phyloP scores from a whole-genome alignment of 2,113 vertebrate species.

The western clawed frog (Xenopus tropicalis) region UCB_Xtro_10.0 CM004445.2:58211501-58212000 shows the following conservation, averaged over 20 bases:
- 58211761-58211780: background rate
- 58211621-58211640: background rate
- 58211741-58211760: background rate
- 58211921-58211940: no score
- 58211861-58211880: no score
- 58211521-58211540: background rate
- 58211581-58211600: background rate
- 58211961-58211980: no score
- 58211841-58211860: no score
- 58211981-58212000: no score
- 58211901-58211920: no score
- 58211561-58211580: background rate
- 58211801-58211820: no score
- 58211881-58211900: no score
- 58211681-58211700: background rate
- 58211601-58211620: background rate
- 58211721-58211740: background rate
- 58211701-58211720: background rate
- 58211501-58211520: no score
- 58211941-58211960: no score
- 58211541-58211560: background rate
- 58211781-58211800: no score
- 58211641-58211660: background rate
- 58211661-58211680: background rate
- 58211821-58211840: no score